Conservation (phyloP, 2,113 vertebrate species). For the Saimiri boliviensis region DNA sequence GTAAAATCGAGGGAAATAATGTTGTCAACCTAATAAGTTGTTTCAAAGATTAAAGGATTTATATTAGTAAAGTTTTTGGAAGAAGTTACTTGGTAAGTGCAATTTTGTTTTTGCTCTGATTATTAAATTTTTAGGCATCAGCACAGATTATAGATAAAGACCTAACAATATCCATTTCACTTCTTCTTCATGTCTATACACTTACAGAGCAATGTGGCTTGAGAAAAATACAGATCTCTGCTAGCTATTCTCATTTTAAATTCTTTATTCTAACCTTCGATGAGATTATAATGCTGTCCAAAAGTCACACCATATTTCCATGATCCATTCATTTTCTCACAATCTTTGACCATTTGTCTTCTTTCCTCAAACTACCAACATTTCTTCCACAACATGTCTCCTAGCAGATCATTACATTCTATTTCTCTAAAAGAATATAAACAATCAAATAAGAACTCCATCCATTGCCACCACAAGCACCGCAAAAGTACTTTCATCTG, state of each 20-base stretch:
- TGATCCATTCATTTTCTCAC: neutral
- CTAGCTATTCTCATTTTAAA: neutral
- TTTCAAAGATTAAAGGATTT: neutral
- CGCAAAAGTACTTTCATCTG: neutral
- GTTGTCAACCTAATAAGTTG: neutral
- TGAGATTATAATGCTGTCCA: neutral
- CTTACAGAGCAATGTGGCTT: neutral
- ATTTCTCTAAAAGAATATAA: neutral
- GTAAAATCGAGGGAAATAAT: neutral
- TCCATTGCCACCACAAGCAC: neutral
- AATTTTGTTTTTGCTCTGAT: neutral
- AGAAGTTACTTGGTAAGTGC: neutral
- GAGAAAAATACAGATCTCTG: neutral
- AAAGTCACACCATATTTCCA: neutral
- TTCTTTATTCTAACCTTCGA: neutral
- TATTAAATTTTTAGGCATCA: neutral
- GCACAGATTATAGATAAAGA: neutral
- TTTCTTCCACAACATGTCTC: neutral
- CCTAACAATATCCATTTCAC: neutral
- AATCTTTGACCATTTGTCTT: neutral
- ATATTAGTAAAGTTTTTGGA: neutral
- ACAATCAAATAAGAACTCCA: neutral
- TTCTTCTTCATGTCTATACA: neutral
- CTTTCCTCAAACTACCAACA: neutral
- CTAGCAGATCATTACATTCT: neutral